phyloP scores from a whole-genome alignment of 1,140 invertebrate species.

The Apis laboriosa region DNA sequence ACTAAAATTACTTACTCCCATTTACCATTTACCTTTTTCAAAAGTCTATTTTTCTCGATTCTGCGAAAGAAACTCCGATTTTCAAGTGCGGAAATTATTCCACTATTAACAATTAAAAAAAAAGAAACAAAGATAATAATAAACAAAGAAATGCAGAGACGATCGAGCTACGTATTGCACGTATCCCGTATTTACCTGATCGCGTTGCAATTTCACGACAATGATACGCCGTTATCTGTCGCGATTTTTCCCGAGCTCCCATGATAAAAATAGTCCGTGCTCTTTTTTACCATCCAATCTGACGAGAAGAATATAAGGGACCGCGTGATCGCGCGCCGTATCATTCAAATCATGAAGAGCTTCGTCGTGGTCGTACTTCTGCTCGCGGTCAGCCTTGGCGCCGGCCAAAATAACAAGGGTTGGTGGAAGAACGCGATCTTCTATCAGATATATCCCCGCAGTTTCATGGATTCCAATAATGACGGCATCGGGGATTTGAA shows the following conservation, averaged over 20 bases:
- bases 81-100: no score
- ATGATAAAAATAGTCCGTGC: slow-evolving; percentile 23
- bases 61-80: no score
- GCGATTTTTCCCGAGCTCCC: background rate
- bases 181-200: no score
- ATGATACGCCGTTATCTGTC: background rate
- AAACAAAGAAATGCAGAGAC: no score
- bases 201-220: background rate
- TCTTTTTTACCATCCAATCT: slow-evolving; percentile 15
- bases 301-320: slow-evolving; percentile 36
- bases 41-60: no score
- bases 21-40: no score
- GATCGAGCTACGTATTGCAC: no score
- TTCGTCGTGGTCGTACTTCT: background rate
- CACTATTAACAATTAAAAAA: no score
- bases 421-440: slow-evolving; percentile 90
- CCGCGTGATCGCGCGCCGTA: background rate
- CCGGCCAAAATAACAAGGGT: slow-evolving; percentile 72
- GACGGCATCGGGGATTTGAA: slow-evolving; percentile 89
- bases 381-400: background rate
- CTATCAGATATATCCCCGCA: slow-evolving; percentile 90
- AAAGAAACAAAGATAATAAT: no score
- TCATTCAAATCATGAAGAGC: slow-evolving; percentile 37
- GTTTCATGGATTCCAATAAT: slow-evolving; percentile 87
- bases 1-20: no score